Evolutionary conservation across 2,113 vertebrate species (phyloP).

Genomic region (Nyctibius bracteatus): DNA sequence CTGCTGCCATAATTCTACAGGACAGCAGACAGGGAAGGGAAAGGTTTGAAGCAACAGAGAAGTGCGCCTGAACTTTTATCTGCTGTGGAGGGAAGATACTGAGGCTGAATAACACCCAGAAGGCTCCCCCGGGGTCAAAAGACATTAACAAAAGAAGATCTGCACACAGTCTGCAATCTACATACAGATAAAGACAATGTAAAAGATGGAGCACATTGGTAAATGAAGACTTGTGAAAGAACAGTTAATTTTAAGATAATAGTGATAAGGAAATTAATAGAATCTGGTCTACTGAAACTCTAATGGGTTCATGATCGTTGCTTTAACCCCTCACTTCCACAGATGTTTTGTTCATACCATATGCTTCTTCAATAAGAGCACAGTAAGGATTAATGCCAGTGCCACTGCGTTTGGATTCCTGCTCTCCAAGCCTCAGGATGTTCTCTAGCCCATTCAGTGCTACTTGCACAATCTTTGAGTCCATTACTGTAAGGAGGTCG

Average conservation of each 20-base stretch:
- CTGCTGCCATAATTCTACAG: not conserved
- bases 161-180: not conserved
- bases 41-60: not conserved
- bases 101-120: not conserved
- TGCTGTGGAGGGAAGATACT: not conserved
- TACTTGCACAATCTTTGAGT: constrained; percentile 97
- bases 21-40: not conserved
- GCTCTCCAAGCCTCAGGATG: constrained; percentile 92
- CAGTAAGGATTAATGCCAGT: constrained; percentile 95
- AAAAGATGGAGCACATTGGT: not conserved
- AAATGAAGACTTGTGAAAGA: not conserved
- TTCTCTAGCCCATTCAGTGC: constrained; percentile 95
- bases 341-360: constrained; percentile 76
- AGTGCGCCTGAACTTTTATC: not conserved
- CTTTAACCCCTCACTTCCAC: not conserved
- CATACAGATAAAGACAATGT: not conserved
- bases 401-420: constrained; percentile 90
- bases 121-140: not conserved
- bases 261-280: not conserved
- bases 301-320: not conserved
- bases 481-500: constrained; percentile 97
- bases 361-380: constrained; percentile 94
- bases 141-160: not conserved
- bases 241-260: not conserved
- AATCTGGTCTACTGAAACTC: not conserved